phyloP scores from a whole-genome alignment of 1,140 invertebrate species.

The Triops longicaudatus region DNA sequence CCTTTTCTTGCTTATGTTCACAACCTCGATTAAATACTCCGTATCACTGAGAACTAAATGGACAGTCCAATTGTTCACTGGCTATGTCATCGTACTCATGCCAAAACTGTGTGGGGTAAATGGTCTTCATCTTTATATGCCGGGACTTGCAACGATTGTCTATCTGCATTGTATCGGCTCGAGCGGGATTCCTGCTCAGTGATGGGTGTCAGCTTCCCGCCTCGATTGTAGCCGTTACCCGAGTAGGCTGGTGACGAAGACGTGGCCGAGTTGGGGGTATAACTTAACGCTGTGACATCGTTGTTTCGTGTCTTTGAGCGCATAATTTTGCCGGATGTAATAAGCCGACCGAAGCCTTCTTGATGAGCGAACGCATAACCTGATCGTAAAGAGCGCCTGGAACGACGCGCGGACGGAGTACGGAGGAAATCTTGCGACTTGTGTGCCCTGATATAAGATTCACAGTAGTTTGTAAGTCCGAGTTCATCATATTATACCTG shows the following conservation, averaged over 20 bases:
- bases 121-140: neutral
- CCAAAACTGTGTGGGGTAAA: neutral
- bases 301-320: slow-evolving; percentile 37
- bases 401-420: slow-evolving; percentile 74
- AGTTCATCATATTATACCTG: slow-evolving; percentile 32
- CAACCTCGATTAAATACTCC: slow-evolving; percentile 1
- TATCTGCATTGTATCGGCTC: neutral
- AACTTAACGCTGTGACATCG: neutral
- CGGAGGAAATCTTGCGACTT: slow-evolving; percentile 66
- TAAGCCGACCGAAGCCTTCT: slow-evolving; percentile 94
- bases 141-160: slow-evolving; percentile 6
- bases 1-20: neutral
- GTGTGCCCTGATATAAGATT: slow-evolving; percentile 45
- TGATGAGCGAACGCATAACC: slow-evolving; percentile 97
- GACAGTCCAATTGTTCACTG: neutral
- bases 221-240: slow-evolving; percentile 1
- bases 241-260: neutral
- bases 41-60: neutral
- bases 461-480: neutral
- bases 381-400: slow-evolving; percentile 80
- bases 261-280: neutral
- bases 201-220: neutral
- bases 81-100: neutral
- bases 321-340: slow-evolving; percentile 97
- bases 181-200: neutral